A percentile compares a stretch with the other conserved stretches of the same genome.
These are phyloP conservation scores for Gastrophysa polygoni DNA, from an alignment of 2,888 invertebrate genomes.

Conservation along the genomic window DNA sequence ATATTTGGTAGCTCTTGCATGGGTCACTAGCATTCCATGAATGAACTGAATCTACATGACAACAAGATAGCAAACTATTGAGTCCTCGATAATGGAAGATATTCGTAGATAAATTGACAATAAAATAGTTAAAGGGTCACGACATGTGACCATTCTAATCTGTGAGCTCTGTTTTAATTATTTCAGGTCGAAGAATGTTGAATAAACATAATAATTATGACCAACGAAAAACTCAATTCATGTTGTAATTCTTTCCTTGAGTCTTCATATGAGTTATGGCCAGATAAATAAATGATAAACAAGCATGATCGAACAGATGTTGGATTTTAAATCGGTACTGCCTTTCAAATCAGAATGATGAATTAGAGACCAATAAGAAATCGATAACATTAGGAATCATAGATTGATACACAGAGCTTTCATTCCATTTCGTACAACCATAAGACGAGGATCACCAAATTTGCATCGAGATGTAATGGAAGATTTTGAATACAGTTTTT, in stretches of 20 bases:
- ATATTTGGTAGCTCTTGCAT: no score
- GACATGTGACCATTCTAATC: slow-evolving; percentile 50
- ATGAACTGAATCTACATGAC: neutral
- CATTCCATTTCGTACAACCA: no score
- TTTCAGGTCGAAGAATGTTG: slow-evolving; percentile 33
- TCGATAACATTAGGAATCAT: neutral
- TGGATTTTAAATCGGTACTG: neutral
- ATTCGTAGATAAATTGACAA: slow-evolving; percentile 52
- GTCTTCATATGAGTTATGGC: neutral
- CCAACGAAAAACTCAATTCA: slow-evolving; percentile 19
- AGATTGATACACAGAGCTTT: neutral
- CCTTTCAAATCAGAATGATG: neutral
- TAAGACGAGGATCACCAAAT: no score
- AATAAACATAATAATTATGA: slow-evolving; percentile 23
- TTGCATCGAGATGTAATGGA: no score
- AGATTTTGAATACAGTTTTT: no score
- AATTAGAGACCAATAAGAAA: neutral
- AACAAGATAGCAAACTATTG: slow-evolving; percentile 16
- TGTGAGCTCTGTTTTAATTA: slow-evolving; percentile 33
- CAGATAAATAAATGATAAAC: neutral
- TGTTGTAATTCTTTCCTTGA: slow-evolving; percentile 3
- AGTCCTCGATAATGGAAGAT: slow-evolving; percentile 30
- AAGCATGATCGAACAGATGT: neutral
- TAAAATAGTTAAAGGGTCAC: slow-evolving; percentile 51
- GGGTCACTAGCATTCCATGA: neutral